A percentile compares a stretch with the other conserved stretches of the same genome.
Conservation (phyloP, 2,797 vertebrate species). For the Liasis olivaceus region DNA sequence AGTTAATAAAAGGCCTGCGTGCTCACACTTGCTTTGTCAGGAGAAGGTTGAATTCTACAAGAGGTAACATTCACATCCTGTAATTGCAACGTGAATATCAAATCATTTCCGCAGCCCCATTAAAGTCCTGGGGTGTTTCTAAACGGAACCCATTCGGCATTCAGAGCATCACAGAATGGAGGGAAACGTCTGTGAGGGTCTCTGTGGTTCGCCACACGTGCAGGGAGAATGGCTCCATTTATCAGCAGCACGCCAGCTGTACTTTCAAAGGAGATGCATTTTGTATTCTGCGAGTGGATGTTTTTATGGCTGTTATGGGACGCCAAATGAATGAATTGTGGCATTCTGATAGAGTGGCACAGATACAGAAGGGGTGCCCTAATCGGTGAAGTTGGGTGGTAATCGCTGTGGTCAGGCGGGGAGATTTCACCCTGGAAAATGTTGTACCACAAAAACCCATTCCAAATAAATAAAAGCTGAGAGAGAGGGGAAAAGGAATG, state of each 20-base stretch:
- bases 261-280: conserved; percentile 31
- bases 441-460: not conserved
- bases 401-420: not conserved
- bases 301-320: conserved; percentile 19
- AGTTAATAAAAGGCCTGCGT: not conserved
- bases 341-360: not conserved
- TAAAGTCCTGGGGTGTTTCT: conserved; percentile 6
- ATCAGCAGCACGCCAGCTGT: conserved; percentile 34
- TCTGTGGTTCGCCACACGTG: conserved; percentile 15
- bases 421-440: not conserved
- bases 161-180: conserved; percentile 15
- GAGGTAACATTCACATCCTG: conserved; percentile 19
- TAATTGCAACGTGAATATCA: conserved; percentile 26
- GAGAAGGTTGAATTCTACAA: not conserved
- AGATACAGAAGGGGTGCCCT: not conserved
- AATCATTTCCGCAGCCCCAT: not conserved
- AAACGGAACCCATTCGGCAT: conserved; percentile 8
- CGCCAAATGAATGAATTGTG: conserved; percentile 2
- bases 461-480: not conserved
- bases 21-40: not conserved
- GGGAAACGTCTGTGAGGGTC: conserved; percentile 18
- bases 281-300: conserved; percentile 9
- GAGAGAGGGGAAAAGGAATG: no score
- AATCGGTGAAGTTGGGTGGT: not conserved
- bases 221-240: conserved; percentile 27